Evolutionary conservation across 2,797 vertebrate genomes (phyloP).

Genomic region (Lepus townsendii): DNA sequence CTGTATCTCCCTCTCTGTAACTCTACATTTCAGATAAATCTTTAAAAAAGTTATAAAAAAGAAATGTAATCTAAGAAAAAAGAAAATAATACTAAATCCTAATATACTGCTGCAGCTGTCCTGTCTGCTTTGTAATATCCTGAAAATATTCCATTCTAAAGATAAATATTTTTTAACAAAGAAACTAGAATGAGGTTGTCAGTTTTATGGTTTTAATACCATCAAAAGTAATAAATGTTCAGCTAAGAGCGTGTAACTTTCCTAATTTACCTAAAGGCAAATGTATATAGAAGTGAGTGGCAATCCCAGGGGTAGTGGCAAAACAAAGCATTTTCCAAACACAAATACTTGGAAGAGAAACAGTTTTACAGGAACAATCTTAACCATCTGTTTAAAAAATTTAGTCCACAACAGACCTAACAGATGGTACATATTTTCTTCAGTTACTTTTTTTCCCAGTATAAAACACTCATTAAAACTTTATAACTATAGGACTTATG

Average conservation of each 20-base stretch:
- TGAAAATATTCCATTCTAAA: slow-evolving; percentile 53
- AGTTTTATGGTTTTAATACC: neutral
- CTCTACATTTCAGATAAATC: too few relatives aligned
- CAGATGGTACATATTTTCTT: slow-evolving; percentile 50
- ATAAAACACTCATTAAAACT: slow-evolving; percentile 61
- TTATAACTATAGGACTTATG: slow-evolving; percentile 29
- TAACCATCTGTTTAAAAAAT: slow-evolving; percentile 53
- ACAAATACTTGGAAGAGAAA: slow-evolving; percentile 50
- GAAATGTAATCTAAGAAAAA: slow-evolving; percentile 45
- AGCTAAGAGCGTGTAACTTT: neutral
- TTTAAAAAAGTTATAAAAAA: neutral
- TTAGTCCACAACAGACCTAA: slow-evolving; percentile 44
- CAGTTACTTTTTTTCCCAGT: neutral
- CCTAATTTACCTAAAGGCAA: slow-evolving; percentile 22
- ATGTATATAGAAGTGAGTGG: neutral
- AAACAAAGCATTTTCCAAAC: slow-evolving; percentile 61
- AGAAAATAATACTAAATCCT: slow-evolving; percentile 34
- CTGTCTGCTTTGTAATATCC: slow-evolving; percentile 12
- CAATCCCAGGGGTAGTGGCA: neutral
- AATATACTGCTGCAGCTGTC: slow-evolving; percentile 36
- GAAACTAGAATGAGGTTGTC: neutral
- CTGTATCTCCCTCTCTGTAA: too few relatives aligned
- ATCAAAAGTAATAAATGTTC: neutral
- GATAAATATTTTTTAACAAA: slow-evolving; percentile 18
- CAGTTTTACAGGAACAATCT: slow-evolving; percentile 36